Evolutionary conservation across 2,888 invertebrate species (phyloP).

Genomic region (Zelleria hepariella): DNA sequence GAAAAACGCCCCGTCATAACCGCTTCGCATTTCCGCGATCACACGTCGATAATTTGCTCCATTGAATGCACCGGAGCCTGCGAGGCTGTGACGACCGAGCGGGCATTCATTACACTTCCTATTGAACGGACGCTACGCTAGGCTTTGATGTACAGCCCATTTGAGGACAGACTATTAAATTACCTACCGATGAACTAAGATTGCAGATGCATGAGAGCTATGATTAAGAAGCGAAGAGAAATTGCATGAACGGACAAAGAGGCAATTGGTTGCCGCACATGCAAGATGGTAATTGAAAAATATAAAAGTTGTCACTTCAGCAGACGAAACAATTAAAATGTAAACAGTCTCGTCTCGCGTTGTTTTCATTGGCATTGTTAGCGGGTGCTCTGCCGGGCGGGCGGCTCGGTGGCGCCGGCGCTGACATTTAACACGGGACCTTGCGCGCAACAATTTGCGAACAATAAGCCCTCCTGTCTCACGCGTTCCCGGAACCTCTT

Average conservation of each 20-base stretch:
- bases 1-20: constrained; percentile 38
- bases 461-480: constrained; percentile 50
- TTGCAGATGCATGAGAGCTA: constrained; percentile 14
- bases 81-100: constrained; percentile 5
- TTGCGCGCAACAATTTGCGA: constrained; percentile 56
- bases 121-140: constrained; percentile 35
- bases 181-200: constrained; percentile 12
- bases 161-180: constrained; percentile 37
- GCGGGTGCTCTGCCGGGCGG: not conserved
- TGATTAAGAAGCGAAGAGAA: constrained; percentile 26
- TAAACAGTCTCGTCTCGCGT: constrained; percentile 18
- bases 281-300: not conserved
- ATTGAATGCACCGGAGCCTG: constrained; percentile 33
- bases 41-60: constrained; percentile 30
- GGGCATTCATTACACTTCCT: constrained; percentile 45
- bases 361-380: constrained; percentile 8
- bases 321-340: constrained; percentile 3
- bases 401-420: constrained; percentile 42
- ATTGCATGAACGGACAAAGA: not conserved
- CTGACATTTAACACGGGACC: constrained; percentile 62
- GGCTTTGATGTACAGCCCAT: constrained; percentile 48
- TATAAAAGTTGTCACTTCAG: not conserved
- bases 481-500: constrained; percentile 55
- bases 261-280: not conserved
- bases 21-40: constrained; percentile 30